phyloP scores from a whole-genome alignment of 2,113 vertebrate genomes.

The Cyanoderma ruficeps region DNA sequence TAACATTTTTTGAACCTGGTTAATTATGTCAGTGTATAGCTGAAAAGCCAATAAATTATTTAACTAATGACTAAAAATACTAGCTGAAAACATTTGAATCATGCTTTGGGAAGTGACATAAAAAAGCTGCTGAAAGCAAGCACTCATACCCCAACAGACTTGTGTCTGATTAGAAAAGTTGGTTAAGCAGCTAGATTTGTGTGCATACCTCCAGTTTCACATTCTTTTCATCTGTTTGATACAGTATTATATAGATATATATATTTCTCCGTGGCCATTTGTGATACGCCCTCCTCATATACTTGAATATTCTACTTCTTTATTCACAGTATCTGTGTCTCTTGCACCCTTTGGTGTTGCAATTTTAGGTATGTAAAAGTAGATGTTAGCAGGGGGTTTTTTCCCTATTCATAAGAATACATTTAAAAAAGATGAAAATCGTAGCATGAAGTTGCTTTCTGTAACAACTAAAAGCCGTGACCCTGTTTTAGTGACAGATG shows the following conservation, averaged over 20 bases:
- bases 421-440: slow-evolving; percentile 77
- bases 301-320: slow-evolving; percentile 91
- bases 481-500: slow-evolving; percentile 82
- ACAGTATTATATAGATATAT: slow-evolving; percentile 90
- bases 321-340: slow-evolving; percentile 89
- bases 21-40: slow-evolving; percentile 78
- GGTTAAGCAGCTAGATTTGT: slow-evolving; percentile 83
- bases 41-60: slow-evolving; percentile 81
- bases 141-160: slow-evolving; percentile 66
- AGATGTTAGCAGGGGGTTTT: slow-evolving; percentile 94
- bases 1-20: slow-evolving; percentile 74
- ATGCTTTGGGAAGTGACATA: slow-evolving; percentile 58
- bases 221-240: slow-evolving; percentile 86
- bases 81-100: slow-evolving; percentile 64
- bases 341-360: slow-evolving; percentile 86
- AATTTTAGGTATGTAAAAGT: slow-evolving; percentile 98
- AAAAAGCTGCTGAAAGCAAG: slow-evolving; percentile 70
- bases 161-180: slow-evolving; percentile 74
- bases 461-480: slow-evolving; percentile 80
- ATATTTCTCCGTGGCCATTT: slow-evolving; percentile 90
- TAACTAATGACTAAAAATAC: slow-evolving; percentile 73
- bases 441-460: slow-evolving; percentile 87
- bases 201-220: slow-evolving; percentile 78
- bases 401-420: slow-evolving; percentile 88
- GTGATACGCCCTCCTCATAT: slow-evolving; percentile 88